phyloP scores from a whole-genome alignment of 2,888 invertebrate species.

The Hirtodrosophila confusa region DNA sequence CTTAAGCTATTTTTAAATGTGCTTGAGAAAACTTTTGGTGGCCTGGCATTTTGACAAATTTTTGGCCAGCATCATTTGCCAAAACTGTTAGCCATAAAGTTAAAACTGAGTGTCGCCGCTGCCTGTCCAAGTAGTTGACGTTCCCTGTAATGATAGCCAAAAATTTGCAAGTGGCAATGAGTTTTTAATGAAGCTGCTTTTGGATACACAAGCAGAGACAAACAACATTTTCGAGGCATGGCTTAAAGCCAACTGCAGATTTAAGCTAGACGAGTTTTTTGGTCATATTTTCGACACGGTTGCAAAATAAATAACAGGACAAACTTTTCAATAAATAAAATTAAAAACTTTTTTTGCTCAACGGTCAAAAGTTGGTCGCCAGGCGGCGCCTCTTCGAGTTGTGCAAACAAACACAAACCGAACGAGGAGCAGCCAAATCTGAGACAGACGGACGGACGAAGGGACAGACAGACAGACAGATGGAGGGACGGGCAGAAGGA shows the following conservation, averaged over 20 bases:
- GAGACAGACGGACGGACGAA: slow-evolving; percentile 27
- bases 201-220: slow-evolving; percentile 14
- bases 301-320: slow-evolving; percentile 73
- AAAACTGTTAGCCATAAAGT: slow-evolving; percentile 35
- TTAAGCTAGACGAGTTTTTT: slow-evolving; percentile 32
- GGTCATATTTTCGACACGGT: slow-evolving; percentile 73
- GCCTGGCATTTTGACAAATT: slow-evolving; percentile 55
- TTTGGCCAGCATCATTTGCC: slow-evolving; percentile 53
- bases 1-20: slow-evolving; percentile 80
- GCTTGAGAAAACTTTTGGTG: slow-evolving; percentile 55
- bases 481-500: background rate
- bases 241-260: slow-evolving; percentile 43
- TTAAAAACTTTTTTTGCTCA: slow-evolving; percentile 70
- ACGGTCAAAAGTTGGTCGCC: slow-evolving; percentile 75
- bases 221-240: slow-evolving; percentile 33
- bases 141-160: slow-evolving; percentile 40
- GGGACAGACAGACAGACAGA: slow-evolving; percentile 8
- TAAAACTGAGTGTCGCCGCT: slow-evolving; percentile 41
- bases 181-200: slow-evolving; percentile 71
- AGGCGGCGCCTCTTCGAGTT: slow-evolving; percentile 61
- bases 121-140: slow-evolving; percentile 37
- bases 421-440: slow-evolving; percentile 36
- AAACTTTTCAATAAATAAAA: slow-evolving; percentile 80
- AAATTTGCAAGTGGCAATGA: slow-evolving; percentile 72
- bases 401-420: slow-evolving; percentile 53